Conservation (phyloP, 2,888 invertebrate genomes). For the Epirrhoe tristata region DNA sequence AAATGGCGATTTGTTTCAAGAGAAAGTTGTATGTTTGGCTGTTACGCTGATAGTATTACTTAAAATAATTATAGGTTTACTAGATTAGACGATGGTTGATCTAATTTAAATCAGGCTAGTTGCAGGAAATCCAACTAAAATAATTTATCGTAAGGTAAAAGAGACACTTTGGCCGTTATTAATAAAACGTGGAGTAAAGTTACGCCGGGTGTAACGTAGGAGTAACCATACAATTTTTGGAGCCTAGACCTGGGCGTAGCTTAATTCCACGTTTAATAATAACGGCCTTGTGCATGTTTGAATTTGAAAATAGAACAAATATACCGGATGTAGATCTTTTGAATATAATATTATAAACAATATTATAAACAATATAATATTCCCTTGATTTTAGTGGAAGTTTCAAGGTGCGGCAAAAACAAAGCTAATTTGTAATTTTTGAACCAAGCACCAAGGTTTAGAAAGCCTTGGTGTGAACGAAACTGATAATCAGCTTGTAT, state of each 20-base stretch:
- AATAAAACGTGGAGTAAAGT: too few species aligned
- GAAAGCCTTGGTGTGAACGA: background rate
- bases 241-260: too few species aligned
- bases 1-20: constrained; percentile 15
- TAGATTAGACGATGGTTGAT: background rate
- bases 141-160: background rate
- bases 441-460: background rate
- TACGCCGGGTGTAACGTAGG: too few species aligned
- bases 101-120: background rate
- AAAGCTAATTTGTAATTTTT: background rate
- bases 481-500: background rate
- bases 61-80: constrained; percentile 3
- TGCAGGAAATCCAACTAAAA: background rate
- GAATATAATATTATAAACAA: background rate
- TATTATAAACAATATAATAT: background rate
- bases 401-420: background rate
- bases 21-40: constrained; percentile 17
- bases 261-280: too few species aligned
- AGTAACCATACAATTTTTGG: too few species aligned
- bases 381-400: background rate
- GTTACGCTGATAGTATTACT: constrained; percentile 7
- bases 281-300: too few species aligned
- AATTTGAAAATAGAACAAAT: background rate
- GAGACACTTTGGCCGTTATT: too few species aligned
- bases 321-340: background rate